Percentiles rank a stretch among this genome's conserved stretches.
Conservation (phyloP, 2,888 invertebrate species). For the Corythucha ciliata region DNA sequence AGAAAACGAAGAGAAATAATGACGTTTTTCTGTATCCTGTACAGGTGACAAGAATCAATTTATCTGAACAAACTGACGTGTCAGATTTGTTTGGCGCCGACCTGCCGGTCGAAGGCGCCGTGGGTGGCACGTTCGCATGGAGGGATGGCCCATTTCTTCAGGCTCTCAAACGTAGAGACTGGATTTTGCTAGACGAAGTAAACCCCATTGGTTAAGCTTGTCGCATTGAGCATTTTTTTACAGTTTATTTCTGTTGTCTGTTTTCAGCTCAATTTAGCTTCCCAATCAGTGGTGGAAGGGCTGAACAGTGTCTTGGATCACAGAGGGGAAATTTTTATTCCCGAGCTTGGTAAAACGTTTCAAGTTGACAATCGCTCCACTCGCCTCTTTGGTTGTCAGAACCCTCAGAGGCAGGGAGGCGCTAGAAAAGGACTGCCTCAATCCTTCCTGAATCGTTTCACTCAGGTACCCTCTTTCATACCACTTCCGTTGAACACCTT, state of each 20-base stretch:
- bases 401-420: constrained; percentile 92
- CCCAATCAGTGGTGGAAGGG: constrained; percentile 96
- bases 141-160: constrained; percentile 90
- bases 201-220: constrained; percentile 3
- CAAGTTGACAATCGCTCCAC: constrained; percentile 60
- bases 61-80: constrained; percentile 98
- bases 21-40: not conserved
- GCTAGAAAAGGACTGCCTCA: constrained; percentile 90
- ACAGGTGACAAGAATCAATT: constrained; percentile 71
- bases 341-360: constrained; percentile 85
- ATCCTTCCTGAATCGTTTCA: constrained; percentile 95
- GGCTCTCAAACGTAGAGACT: constrained; percentile 84
- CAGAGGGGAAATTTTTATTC: constrained; percentile 88
- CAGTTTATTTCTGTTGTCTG: too few species aligned
- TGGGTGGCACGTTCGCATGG: constrained; percentile 85
- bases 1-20: too few species aligned
- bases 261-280: constrained; percentile 89
- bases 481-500: not conserved
- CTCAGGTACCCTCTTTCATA: constrained; percentile 54
- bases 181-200: constrained; percentile 92
- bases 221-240: not conserved
- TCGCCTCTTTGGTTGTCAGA: constrained; percentile 93
- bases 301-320: constrained; percentile 98
- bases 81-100: constrained; percentile 97
- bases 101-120: constrained; percentile 81